These are phyloP conservation scores for Pegea sp. DNA, from an alignment of 23 tunicate species.

Conservation along the genomic window DNA sequence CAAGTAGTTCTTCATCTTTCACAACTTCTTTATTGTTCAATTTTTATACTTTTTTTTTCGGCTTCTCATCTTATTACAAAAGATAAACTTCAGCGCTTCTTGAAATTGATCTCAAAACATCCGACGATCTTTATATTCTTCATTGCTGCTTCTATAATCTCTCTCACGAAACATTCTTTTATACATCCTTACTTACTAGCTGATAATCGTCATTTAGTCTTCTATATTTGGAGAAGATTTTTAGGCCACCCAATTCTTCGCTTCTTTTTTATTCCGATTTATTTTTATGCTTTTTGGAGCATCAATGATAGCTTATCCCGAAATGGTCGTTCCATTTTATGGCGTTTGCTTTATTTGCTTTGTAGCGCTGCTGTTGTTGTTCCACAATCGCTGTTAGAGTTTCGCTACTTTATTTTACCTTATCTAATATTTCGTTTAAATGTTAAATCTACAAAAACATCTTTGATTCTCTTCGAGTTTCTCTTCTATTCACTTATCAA, in stretches of 20 bases:
- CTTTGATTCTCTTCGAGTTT: conserved; percentile 23
- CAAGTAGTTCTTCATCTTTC: conserved; percentile 31
- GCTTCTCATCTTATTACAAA: conserved; percentile 26
- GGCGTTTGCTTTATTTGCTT: conserved; percentile 25
- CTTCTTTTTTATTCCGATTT: conserved; percentile 24
- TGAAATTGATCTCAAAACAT: conserved; percentile 7
- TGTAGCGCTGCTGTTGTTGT: conserved; percentile 21
- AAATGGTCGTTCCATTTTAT: conserved; percentile 1
- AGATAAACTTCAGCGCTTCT: conserved; percentile 19
- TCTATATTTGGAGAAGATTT: conserved; percentile 41
- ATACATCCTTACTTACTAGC: conserved; percentile 65
- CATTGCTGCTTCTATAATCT: neutral
- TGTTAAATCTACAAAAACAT: conserved; percentile 7
- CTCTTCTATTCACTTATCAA: conserved; percentile 17
- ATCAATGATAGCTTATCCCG: conserved; percentile 28
- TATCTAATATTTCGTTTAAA: conserved; percentile 47
- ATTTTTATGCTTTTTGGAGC: conserved; percentile 49
- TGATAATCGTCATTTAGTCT: conserved; percentile 77
- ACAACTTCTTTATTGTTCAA: conserved; percentile 42
- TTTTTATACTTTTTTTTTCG: conserved; percentile 30
- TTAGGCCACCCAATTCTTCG: conserved; percentile 20
- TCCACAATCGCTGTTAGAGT: conserved; percentile 47
- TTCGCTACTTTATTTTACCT: conserved; percentile 70
- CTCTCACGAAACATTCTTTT: conserved; percentile 6
- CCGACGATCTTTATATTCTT: conserved; percentile 8